These are phyloP conservation scores for Bucorvus abyssinicus DNA, from an alignment of 2,797 vertebrate genomes.

Conservation along the genomic window DNA sequence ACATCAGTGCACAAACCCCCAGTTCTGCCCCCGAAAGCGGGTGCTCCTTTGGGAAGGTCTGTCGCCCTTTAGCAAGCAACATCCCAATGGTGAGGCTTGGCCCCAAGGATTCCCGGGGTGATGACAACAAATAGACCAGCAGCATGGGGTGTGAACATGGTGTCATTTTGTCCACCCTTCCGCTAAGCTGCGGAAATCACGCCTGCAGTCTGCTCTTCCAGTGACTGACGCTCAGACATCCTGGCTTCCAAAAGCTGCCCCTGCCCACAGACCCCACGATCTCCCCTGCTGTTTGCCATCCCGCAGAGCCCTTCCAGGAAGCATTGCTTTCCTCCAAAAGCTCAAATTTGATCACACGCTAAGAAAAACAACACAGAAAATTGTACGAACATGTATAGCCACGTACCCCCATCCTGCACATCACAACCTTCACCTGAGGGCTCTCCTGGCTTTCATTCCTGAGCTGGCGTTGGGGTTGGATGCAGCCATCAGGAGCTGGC, in stretches of 20 bases:
- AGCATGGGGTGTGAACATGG: rapidly evolving
- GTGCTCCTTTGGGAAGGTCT: background rate
- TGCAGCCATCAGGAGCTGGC: background rate
- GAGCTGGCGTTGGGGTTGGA: background rate
- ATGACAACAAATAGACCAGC: background rate
- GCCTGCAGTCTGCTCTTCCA: rapidly evolving
- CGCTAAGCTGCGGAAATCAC: background rate
- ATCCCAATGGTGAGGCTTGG: rapidly evolving
- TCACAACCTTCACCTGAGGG: rapidly evolving
- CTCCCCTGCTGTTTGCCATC: no score
- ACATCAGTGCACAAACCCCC: background rate
- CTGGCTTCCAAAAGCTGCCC: background rate
- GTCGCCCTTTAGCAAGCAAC: background rate
- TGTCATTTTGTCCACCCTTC: background rate
- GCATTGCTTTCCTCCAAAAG: background rate
- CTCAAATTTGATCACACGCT: background rate
- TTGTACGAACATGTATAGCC: rapidly evolving
- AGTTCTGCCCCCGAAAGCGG: rapidly evolving
- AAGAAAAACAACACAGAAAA: background rate
- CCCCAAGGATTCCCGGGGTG: background rate
- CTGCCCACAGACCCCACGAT: rapidly evolving
- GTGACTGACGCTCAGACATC: background rate
- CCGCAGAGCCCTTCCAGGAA: background rate
- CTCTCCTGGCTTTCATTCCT: background rate
- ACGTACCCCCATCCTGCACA: rapidly evolving